Conservation (phyloP, 2,888 invertebrate species). For the Agrypnus murinus region DNA sequence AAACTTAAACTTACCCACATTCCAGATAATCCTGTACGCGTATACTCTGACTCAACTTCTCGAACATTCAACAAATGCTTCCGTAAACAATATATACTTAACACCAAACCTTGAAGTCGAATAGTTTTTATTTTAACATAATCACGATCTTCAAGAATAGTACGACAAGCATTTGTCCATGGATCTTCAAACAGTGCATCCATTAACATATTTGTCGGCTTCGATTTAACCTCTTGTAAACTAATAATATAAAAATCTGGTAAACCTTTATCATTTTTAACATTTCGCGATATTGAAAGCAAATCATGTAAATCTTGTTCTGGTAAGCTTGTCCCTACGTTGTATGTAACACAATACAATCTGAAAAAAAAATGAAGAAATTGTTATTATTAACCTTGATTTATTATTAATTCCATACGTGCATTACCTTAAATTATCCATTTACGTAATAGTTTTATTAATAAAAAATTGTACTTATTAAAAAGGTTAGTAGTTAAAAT, state of each 20-base stretch:
- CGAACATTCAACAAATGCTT: conserved; percentile 87
- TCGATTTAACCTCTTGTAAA: conserved; percentile 92
- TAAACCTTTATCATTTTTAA: conserved; percentile 76
- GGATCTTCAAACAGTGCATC: conserved; percentile 89
- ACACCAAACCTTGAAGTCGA: conserved; percentile 87
- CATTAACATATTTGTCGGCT: conserved; percentile 88
- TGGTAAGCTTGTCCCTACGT: conserved; percentile 89
- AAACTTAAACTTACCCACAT: conserved; percentile 85
- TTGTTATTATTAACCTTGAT: conserved; percentile 2
- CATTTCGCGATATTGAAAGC: conserved; percentile 78
- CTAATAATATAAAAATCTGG: conserved; percentile 91
- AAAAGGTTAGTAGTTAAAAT: background rate
- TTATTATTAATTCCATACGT: background rate
- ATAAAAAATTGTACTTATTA: background rate
- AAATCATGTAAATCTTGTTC: conserved; percentile 82
- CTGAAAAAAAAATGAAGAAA: conserved; percentile 73
- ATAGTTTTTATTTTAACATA: conserved; percentile 88
- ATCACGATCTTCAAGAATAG: conserved; percentile 79
- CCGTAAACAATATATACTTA: conserved; percentile 85
- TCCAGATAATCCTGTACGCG: conserved; percentile 92
- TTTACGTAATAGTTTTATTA: conserved; percentile 39
- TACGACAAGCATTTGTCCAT: conserved; percentile 86
- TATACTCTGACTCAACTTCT: conserved; percentile 90
- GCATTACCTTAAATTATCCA: conserved; percentile 61
- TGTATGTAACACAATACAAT: conserved; percentile 91